These are phyloP conservation scores for Rhinoraja longicauda DNA, from an alignment of 2,797 vertebrate genomes.

Conservation along the genomic window DNA sequence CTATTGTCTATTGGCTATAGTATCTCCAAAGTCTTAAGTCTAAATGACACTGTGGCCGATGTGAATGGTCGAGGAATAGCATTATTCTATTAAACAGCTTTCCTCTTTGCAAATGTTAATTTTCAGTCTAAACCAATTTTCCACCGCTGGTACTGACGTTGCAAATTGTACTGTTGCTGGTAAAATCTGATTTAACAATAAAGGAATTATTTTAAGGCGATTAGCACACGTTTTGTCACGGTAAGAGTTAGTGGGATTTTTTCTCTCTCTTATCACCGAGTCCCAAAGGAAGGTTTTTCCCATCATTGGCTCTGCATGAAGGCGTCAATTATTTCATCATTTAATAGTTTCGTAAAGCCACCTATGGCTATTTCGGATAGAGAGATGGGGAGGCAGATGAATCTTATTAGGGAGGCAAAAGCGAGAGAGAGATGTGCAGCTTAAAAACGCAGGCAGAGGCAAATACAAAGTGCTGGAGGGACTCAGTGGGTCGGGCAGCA, in stretches of 20 bases:
- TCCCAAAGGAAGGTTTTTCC: not conserved
- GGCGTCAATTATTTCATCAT: slow-evolving; percentile 14
- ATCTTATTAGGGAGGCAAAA: not conserved
- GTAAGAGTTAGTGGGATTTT: not conserved
- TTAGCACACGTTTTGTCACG: slow-evolving; percentile 14
- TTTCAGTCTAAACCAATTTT: slow-evolving; percentile 36
- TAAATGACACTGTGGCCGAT: not conserved
- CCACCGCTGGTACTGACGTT: not conserved
- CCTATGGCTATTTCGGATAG: not conserved
- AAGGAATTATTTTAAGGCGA: slow-evolving; percentile 28
- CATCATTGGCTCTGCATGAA: not conserved
- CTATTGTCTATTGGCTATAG: too few species aligned
- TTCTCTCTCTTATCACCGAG: not conserved
- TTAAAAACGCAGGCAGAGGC: not conserved
- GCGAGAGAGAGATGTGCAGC: not conserved
- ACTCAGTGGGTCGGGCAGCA: too few species aligned
- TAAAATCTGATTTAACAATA: slow-evolving; percentile 9
- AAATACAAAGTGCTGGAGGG: too few species aligned
- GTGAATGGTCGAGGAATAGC: not conserved
- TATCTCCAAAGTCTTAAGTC: too few species aligned
- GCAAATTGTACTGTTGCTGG: not conserved
- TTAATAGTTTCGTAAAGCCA: not conserved
- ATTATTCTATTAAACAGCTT: not conserved
- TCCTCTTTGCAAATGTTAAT: slow-evolving; percentile 22
- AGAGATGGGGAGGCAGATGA: not conserved